Evolutionary conservation across 92 coral and sea anemone genomes (phyloP).

Genomic region (Phenganax subtilis): DNA sequence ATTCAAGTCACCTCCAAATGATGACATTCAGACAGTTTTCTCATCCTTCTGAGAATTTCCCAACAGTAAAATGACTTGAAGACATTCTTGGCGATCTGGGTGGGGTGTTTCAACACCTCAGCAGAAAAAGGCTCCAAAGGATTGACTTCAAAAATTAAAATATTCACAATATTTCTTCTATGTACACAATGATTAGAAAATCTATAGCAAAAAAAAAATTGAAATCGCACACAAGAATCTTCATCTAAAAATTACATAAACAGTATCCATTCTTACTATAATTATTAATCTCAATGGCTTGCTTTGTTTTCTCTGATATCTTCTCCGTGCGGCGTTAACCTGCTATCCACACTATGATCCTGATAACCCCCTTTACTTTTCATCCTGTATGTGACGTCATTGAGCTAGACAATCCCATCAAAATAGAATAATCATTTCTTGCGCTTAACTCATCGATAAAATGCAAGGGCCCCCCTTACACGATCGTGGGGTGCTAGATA

Average conservation of each 20-base stretch:
- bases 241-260: no score
- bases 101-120: neutral
- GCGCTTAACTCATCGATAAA: neutral
- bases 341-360: constrained; percentile 34
- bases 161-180: constrained; percentile 19
- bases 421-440: neutral
- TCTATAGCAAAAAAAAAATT: neutral
- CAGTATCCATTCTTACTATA: neutral
- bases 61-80: neutral
- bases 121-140: constrained; percentile 1
- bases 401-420: constrained; percentile 3
- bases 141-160: constrained; percentile 4
- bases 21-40: constrained; percentile 4
- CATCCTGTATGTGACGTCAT: constrained; percentile 40
- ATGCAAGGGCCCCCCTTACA: no score
- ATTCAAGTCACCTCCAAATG: neutral
- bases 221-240: no score
- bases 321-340: constrained; percentile 35
- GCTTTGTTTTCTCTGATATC: constrained; percentile 15
- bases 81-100: neutral
- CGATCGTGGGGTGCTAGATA: no score
- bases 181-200: constrained; percentile 13
- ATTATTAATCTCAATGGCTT: neutral
- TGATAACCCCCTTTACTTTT: constrained; percentile 41
- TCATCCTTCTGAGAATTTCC: neutral